These are phyloP conservation scores for Seladonia tumulorum DNA, from an alignment of 2,888 invertebrate species.

Conservation along the genomic window DNA sequence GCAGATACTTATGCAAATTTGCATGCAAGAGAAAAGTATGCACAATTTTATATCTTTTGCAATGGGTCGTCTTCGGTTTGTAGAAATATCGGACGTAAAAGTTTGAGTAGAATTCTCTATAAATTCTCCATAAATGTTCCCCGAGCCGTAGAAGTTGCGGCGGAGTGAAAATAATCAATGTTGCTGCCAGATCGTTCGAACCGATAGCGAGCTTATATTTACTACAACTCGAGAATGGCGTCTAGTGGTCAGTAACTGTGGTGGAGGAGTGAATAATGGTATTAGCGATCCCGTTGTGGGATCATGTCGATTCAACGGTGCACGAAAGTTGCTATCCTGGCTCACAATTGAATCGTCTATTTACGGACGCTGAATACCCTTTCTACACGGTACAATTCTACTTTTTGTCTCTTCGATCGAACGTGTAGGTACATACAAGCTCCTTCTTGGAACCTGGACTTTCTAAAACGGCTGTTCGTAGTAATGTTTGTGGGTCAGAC, in stretches of 20 bases:
- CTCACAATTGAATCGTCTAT: constrained; percentile 13
- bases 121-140: not conserved
- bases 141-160: not conserved
- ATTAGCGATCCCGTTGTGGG: constrained; percentile 9
- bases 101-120: not conserved
- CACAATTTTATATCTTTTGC: too few species aligned
- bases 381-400: not conserved
- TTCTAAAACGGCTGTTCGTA: not conserved
- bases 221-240: not conserved
- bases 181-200: not conserved
- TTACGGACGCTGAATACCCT: not conserved
- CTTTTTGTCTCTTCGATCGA: not conserved
- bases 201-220: not conserved
- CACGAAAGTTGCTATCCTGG: constrained; percentile 1
- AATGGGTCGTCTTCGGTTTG: not conserved
- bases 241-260: not conserved
- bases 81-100: not conserved
- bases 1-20: not conserved
- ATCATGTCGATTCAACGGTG: constrained; percentile 5
- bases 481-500: constrained; percentile 1
- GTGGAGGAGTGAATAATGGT: constrained; percentile 3
- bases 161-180: not conserved
- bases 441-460: not conserved
- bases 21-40: too few species aligned
- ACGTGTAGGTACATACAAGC: constrained; percentile 8